Evolutionary conservation across 2,888 invertebrate genomes (phyloP).

Genomic region (Amphipoea oculea): DNA sequence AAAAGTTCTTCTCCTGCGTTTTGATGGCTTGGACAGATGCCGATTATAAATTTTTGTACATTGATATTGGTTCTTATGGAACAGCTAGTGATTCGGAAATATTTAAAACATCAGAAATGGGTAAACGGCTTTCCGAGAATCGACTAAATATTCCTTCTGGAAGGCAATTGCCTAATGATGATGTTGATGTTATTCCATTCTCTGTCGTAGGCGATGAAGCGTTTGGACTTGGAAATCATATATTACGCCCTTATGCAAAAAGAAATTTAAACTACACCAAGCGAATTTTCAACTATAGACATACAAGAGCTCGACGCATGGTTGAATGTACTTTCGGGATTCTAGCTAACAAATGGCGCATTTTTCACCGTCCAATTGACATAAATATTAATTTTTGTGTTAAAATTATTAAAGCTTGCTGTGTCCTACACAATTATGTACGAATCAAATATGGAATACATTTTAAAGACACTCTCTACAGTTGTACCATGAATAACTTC

Average conservation of each 20-base stretch:
- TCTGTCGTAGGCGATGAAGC: constrained; percentile 6
- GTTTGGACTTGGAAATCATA: constrained; percentile 5
- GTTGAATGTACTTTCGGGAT: constrained; percentile 14
- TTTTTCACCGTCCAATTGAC: constrained; percentile 4
- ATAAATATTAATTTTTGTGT: constrained; percentile 1
- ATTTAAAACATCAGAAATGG: constrained; percentile 13
- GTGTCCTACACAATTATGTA: constrained; percentile 12
- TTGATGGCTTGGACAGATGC: constrained; percentile 62
- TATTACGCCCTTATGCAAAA: constrained; percentile 4
- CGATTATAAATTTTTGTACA: constrained; percentile 10
- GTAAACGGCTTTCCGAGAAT: background rate
- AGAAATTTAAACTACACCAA: constrained; percentile 3
- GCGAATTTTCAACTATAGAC: constrained; percentile 10
- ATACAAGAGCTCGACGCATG: constrained; percentile 11
- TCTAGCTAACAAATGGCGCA: constrained; percentile 7
- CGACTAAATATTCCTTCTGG: constrained; percentile 6
- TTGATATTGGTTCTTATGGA: constrained; percentile 61
- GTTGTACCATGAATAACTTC: constrained; percentile 4
- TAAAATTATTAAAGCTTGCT: constrained; percentile 4
- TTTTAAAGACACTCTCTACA: constrained; percentile 3
- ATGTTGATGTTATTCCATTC: background rate
- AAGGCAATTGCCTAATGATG: constrained; percentile 5
- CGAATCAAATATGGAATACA: constrained; percentile 6
- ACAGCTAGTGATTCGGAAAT: constrained; percentile 4
- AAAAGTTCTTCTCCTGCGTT: constrained; percentile 56